These are phyloP conservation scores for Eulemur macaco DNA, from an alignment of 2,113 vertebrate genomes.

Conservation along the genomic window DNA sequence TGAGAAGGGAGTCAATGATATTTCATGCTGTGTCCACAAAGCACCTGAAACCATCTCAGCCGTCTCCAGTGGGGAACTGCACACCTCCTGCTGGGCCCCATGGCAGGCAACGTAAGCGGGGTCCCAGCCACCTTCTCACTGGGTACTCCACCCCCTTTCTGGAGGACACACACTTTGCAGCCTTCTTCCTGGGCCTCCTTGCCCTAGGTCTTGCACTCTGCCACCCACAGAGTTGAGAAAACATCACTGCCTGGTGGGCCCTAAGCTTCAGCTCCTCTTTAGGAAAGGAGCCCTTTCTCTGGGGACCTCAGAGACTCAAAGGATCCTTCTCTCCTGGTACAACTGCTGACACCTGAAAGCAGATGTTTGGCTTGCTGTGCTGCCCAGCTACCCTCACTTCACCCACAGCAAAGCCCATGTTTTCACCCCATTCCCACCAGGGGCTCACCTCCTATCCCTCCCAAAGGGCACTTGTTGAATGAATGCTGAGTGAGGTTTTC, in stretches of 20 bases:
- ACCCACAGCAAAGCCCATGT: neutral
- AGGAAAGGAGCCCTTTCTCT: neutral
- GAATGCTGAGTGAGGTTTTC: rapidly evolving
- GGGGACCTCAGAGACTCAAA: neutral
- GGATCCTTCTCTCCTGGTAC: neutral
- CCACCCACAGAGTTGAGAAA: neutral
- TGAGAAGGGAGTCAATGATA: neutral
- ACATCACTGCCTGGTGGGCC: neutral
- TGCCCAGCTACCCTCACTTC: rapidly evolving
- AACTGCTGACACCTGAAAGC: neutral
- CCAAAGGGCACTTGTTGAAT: rapidly evolving
- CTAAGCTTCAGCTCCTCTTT: neutral
- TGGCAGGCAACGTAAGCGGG: neutral
- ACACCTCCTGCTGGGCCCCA: neutral
- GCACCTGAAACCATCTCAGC: neutral
- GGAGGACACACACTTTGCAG: neutral
- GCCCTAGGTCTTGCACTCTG: neutral
- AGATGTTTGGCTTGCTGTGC: neutral
- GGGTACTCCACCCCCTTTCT: neutral
- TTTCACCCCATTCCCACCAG: rapidly evolving
- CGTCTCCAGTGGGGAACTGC: too few relatives aligned
- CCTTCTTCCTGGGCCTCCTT: neutral
- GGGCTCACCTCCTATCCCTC: neutral
- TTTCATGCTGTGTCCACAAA: too few relatives aligned
- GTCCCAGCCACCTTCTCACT: neutral